Conservation (phyloP, 2,888 invertebrate genomes). For the Xestia ashworthii region DNA sequence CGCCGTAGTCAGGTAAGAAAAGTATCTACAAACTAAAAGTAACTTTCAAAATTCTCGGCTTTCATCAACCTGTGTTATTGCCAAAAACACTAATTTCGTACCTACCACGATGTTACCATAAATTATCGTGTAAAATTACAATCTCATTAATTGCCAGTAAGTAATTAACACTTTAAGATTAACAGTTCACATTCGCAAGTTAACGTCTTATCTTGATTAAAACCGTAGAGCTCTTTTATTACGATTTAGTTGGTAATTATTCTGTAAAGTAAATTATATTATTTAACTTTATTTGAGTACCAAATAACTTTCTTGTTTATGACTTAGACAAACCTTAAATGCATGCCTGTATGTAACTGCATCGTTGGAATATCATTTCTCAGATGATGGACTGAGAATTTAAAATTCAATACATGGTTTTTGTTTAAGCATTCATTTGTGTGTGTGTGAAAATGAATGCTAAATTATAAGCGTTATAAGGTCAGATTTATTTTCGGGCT, state of each 20-base stretch:
- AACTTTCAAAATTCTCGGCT: too few relatives aligned
- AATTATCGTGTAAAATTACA: conserved; percentile 26
- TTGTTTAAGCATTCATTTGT: neutral
- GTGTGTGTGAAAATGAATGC: neutral
- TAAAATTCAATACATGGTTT: neutral
- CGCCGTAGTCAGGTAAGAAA: too few relatives aligned
- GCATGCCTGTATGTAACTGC: neutral
- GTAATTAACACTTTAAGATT: conserved; percentile 46
- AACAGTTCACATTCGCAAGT: conserved; percentile 15
- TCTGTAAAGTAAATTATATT: conserved; percentile 34
- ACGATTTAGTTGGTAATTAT: conserved; percentile 34
- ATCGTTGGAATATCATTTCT: neutral
- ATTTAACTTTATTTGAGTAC: conserved; percentile 3
- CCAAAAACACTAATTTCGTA: neutral
- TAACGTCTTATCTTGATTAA: conserved; percentile 44
- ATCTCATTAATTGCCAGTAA: conserved; percentile 37
- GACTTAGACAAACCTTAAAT: neutral
- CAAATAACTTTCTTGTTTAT: conserved; percentile 13
- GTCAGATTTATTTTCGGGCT: too few relatives aligned
- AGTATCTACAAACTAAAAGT: too few relatives aligned
- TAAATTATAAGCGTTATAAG: neutral
- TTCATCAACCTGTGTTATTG: neutral
- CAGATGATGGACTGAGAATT: neutral
- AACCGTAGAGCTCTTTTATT: conserved; percentile 29
- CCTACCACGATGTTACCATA: neutral